Evolutionary conservation across 2,113 vertebrate species (phyloP).

Genomic region (Ascaphus truei): DNA sequence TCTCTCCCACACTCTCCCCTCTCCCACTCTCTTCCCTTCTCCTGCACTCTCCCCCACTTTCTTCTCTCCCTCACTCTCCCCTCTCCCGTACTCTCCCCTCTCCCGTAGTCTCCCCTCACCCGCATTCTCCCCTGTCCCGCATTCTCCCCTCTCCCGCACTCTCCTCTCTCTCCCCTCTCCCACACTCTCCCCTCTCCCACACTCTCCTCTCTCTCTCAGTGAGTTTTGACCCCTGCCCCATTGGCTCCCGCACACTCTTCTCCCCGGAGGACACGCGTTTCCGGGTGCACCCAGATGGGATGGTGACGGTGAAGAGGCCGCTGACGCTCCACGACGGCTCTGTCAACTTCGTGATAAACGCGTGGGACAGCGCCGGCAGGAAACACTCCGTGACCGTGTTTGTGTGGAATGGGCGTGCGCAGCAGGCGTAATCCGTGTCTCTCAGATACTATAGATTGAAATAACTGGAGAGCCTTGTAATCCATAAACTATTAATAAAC

Average conservation of each 20-base stretch:
- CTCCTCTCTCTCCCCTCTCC: not conserved
- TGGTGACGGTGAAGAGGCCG: conserved; percentile 5
- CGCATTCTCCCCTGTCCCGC: not conserved
- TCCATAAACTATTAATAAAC: no score
- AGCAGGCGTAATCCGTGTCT: not conserved
- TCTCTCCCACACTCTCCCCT: no score
- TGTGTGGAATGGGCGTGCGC: conserved; percentile 19
- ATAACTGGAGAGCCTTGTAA: no score
- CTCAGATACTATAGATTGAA: no score
- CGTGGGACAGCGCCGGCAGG: not conserved
- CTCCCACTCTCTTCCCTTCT: no score
- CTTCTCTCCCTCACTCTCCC: not conserved
- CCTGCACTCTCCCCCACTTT: not conserved
- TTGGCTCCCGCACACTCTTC: not conserved
- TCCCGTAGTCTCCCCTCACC: not conserved
- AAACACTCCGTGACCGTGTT: conserved; percentile 11
- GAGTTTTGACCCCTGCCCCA: conserved; percentile 1
- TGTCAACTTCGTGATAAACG: conserved; percentile 18
- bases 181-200: not conserved
- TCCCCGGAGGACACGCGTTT: conserved; percentile 13
- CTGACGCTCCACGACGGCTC: conserved; percentile 13
- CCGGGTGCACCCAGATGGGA: conserved; percentile 6
- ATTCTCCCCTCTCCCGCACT: not conserved
- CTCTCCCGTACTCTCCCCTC: not conserved
- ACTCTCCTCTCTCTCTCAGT: not conserved